Conservation (phyloP, 92 coral and sea anemone genomes). For the Phymanthus crucifer region DNA sequence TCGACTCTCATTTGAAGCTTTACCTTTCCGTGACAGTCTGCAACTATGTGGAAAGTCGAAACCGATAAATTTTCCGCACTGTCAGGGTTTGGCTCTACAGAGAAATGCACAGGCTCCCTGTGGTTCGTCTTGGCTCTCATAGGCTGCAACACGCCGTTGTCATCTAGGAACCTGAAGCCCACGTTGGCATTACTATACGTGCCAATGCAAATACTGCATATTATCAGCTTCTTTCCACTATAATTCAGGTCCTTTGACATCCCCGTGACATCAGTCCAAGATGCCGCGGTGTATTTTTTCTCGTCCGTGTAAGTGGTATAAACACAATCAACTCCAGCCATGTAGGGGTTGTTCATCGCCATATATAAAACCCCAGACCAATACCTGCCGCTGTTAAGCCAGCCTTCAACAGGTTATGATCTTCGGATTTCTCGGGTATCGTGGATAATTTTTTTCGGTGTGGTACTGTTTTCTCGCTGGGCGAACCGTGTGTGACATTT, state of each 20-base stretch:
- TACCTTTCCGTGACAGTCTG: no score
- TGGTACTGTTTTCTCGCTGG: no score
- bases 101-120: conserved; percentile 2
- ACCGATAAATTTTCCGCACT: no score
- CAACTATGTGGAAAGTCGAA: no score
- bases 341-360: conserved; percentile 2
- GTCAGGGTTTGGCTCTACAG: conserved; percentile 2
- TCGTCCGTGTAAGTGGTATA: background rate
- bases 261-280: background rate
- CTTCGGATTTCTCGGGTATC: no score
- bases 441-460: no score
- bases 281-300: background rate
- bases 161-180: background rate
- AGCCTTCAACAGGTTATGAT: no score
- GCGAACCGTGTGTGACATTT: no score
- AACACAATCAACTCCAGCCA: background rate
- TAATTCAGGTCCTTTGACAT: background rate
- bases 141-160: conserved; percentile 13
- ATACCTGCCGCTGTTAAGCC: background rate
- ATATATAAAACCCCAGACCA: no score
- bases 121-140: background rate
- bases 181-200: no score
- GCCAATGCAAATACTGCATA: no score
- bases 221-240: background rate
- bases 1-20: no score